phyloP scores from a whole-genome alignment of 2,113 vertebrate species.

The Cyrtonyx montezumae region DNA sequence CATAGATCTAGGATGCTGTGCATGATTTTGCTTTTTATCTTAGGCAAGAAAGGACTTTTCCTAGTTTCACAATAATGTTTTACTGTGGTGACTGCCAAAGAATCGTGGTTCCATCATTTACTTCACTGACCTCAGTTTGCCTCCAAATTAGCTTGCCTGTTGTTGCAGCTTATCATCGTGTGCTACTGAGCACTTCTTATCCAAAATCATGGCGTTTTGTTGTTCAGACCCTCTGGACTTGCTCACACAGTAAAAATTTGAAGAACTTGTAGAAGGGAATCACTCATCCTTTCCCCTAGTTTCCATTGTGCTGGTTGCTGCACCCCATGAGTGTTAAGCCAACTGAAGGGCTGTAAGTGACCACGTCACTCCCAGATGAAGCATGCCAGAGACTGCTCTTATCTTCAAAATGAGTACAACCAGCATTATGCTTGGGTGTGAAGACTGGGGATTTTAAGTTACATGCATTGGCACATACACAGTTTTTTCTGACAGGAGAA shows the following conservation, averaged over 20 bases:
- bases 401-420: fast-evolving
- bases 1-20: neutral
- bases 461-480: neutral
- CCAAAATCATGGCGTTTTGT: neutral
- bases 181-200: neutral
- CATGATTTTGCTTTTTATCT: neutral
- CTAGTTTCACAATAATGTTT: neutral
- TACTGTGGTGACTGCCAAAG: neutral
- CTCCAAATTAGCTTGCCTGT: neutral
- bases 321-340: fast-evolving
- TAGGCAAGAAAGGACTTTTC: neutral
- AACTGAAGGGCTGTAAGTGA: neutral
- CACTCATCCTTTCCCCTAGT: neutral
- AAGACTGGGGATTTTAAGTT: neutral
- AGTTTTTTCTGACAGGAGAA: neutral
- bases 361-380: neutral
- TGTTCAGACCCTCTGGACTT: neutral
- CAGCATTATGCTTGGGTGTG: neutral
- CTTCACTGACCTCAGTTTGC: neutral
- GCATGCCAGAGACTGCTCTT: neutral
- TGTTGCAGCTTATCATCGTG: neutral
- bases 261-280: neutral
- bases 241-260: neutral
- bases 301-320: neutral
- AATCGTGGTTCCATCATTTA: neutral